Conservation (phyloP, 2,888 invertebrate species). For the Eupsilia transversa region DNA sequence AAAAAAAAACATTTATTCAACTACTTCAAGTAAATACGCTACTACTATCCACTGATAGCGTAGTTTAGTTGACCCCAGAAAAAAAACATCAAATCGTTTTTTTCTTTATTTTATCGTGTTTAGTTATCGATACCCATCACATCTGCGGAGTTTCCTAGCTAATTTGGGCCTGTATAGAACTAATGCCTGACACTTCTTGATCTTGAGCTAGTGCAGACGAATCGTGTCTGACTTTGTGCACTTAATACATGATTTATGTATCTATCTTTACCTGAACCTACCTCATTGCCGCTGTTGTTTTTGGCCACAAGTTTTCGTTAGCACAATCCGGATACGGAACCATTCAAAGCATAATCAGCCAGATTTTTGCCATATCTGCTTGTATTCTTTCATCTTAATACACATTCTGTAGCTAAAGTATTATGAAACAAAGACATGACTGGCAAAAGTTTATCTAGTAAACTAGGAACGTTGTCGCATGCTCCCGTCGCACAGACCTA, state of each 20-base stretch:
- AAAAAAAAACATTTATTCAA: no score
- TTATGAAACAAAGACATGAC: conserved; percentile 5
- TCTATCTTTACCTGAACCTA: neutral
- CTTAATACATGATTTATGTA: neutral
- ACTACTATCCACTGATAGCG: no score
- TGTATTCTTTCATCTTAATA: neutral
- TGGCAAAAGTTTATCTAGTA: conserved; percentile 30
- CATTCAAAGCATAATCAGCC: neutral
- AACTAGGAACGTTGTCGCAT: conserved; percentile 24
- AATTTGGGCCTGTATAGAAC: no score
- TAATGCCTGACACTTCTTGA: neutral
- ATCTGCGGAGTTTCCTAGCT: no score
- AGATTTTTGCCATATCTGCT: neutral
- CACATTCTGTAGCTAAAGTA: neutral
- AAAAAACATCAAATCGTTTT: no score
- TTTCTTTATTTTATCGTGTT: no score
- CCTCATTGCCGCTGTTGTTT: neutral
- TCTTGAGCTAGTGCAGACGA: neutral
- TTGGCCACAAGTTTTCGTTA: neutral
- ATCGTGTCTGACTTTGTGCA: neutral
- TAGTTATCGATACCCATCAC: no score
- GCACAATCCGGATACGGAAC: neutral
- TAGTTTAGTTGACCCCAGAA: no score
- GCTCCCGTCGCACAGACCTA: conserved; percentile 30
- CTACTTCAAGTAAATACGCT: no score